phyloP scores from a whole-genome alignment of 2,888 invertebrate genomes.

The Melanostoma scalare region DNA sequence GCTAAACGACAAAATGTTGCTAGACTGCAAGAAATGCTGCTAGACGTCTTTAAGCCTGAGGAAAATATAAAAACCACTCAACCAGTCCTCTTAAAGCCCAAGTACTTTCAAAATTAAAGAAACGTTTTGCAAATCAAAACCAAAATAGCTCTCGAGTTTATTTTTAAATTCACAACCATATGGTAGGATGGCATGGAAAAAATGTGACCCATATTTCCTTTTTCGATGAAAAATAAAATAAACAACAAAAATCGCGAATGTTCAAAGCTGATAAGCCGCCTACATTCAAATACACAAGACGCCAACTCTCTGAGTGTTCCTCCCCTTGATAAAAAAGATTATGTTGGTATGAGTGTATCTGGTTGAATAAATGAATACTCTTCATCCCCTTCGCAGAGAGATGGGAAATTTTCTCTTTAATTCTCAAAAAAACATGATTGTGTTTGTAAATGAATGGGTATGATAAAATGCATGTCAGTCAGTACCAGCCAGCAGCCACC shows the following conservation, averaged over 20 bases:
- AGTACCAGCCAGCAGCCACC: not conserved
- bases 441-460: not conserved
- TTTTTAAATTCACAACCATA: constrained; percentile 25
- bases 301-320: not conserved
- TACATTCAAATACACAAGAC: not conserved
- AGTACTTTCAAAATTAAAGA: no score
- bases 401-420: constrained; percentile 31
- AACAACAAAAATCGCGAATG: not conserved
- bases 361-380: constrained; percentile 1
- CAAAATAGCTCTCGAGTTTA: not conserved
- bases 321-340: constrained; percentile 1
- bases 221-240: not conserved
- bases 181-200: constrained; percentile 10
- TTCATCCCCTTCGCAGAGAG: constrained; percentile 5
- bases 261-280: constrained; percentile 17
- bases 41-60: no score
- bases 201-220: constrained; percentile 22
- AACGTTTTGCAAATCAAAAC: not conserved
- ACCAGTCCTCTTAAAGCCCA: no score
- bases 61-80: no score
- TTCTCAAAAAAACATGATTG: not conserved
- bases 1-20: constrained; percentile 3
- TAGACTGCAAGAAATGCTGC: not conserved
- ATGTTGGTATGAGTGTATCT: not conserved
- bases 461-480: not conserved